Conservation (phyloP, 2,888 invertebrate genomes). For the Ecliptopera silaceata region DNA sequence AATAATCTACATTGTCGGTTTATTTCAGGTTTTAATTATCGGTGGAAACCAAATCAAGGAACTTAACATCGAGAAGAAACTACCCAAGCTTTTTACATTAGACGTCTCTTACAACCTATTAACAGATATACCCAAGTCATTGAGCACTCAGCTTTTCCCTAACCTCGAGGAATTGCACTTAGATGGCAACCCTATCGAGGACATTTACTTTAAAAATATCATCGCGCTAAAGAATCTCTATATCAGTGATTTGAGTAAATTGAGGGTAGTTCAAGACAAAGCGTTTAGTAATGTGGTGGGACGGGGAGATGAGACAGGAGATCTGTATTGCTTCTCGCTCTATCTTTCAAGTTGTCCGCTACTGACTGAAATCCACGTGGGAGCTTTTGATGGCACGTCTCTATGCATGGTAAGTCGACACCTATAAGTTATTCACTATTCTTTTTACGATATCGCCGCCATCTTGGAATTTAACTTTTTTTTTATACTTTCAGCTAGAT, state of each 20-base stretch:
- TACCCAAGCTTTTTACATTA: constrained; percentile 69
- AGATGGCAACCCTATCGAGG: constrained; percentile 78
- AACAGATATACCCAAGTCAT: constrained; percentile 66
- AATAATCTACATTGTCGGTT: neutral
- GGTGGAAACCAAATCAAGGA: constrained; percentile 75
- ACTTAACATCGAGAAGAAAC: constrained; percentile 67
- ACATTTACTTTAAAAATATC: constrained; percentile 73
- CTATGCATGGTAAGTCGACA: constrained; percentile 79
- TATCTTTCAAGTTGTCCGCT: constrained; percentile 73
- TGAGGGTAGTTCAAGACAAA: constrained; percentile 65
- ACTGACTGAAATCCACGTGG: constrained; percentile 64
- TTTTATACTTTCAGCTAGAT: constrained; percentile 70
- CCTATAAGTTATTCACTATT: too few relatives aligned
- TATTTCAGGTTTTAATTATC: constrained; percentile 72
- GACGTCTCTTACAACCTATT: constrained; percentile 81
- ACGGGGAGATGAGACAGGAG: constrained; percentile 51
- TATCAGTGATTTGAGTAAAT: constrained; percentile 64
- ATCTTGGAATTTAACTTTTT: too few relatives aligned
- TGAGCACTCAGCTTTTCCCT: constrained; percentile 72
- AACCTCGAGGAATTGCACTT: constrained; percentile 74
- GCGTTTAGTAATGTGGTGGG: constrained; percentile 77
- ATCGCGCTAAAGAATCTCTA: constrained; percentile 70
- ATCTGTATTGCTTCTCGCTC: constrained; percentile 71
- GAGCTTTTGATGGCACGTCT: constrained; percentile 76
- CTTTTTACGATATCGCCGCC: too few relatives aligned